Evolutionary conservation across 2,888 invertebrate genomes (phyloP).

Genomic region (Piscicola geometra): DNA sequence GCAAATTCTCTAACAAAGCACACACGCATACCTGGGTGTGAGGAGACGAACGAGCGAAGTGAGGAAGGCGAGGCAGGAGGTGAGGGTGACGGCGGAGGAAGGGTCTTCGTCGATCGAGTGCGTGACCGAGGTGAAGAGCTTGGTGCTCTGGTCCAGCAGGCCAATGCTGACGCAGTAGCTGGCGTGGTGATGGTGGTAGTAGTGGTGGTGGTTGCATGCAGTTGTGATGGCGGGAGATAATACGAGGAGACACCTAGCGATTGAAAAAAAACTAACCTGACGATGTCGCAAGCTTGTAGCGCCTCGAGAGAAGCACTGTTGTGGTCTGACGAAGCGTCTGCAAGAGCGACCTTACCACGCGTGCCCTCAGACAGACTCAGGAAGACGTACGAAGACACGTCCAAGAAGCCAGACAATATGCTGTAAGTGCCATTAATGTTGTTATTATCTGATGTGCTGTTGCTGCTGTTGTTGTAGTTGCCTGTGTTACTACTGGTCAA

Average conservation of each 20-base stretch:
- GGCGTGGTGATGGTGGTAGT: constrained; percentile 43
- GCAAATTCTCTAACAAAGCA: background rate
- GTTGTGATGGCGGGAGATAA: no score
- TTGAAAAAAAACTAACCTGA: constrained; percentile 54
- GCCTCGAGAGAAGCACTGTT: constrained; percentile 50
- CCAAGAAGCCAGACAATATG: constrained; percentile 51
- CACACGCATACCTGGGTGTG: background rate
- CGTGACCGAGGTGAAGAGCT: constrained; percentile 67
- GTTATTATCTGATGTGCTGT: background rate
- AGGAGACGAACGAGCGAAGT: constrained; percentile 41
- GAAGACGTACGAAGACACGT: constrained; percentile 49
- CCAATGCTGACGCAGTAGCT: constrained; percentile 76
- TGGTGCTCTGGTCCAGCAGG: constrained; percentile 71
- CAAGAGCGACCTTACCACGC: constrained; percentile 35
- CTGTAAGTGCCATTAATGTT: constrained; percentile 32
- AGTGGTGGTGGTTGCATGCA: no score
- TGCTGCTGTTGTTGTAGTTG: background rate
- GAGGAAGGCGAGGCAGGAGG: constrained; percentile 54
- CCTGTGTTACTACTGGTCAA: background rate
- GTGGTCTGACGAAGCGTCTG: constrained; percentile 50
- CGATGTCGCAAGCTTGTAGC: constrained; percentile 53
- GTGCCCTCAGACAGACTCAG: constrained; percentile 47
- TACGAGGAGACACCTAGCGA: background rate
- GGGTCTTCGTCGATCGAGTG: constrained; percentile 64
- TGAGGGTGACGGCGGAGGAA: constrained; percentile 54